These are phyloP conservation scores for Pangasianodon gigas DNA, from an alignment of 2,113 vertebrate genomes.

Conservation along the genomic window DNA sequence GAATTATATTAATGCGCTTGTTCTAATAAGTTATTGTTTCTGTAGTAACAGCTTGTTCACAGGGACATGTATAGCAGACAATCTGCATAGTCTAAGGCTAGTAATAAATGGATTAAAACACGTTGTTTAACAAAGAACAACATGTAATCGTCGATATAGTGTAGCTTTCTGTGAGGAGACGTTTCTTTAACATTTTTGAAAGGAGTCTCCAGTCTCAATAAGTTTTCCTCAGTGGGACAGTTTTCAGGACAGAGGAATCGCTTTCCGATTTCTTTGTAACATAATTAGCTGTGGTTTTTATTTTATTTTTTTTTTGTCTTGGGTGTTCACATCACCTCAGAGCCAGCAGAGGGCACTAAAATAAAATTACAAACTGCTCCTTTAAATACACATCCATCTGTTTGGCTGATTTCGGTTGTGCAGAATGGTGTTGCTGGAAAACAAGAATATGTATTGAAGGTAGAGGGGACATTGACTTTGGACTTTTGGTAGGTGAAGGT, in stretches of 20 bases:
- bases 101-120: neutral
- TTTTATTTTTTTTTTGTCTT: too few species aligned
- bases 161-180: too few species aligned
- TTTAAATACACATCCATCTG: neutral
- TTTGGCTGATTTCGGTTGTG: too few species aligned
- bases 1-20: neutral
- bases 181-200: neutral
- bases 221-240: neutral
- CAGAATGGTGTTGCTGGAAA: neutral
- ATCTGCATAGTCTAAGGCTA: neutral
- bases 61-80: neutral
- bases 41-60: neutral
- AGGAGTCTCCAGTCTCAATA: neutral
- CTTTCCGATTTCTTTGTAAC: neutral
- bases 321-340: too few species aligned
- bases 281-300: too few species aligned
- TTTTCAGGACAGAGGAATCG: neutral
- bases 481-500: neutral
- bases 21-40: too few species aligned
- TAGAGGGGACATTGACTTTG: neutral
- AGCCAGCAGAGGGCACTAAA: neutral
- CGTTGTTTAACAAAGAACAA: too few species aligned
- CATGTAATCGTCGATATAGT: too few species aligned
- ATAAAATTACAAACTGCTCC: constrained; percentile 1
- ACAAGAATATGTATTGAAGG: neutral